A percentile compares a stretch with the other conserved stretches of the same genome.
These are phyloP conservation scores for Crotalus viridis DNA, from an alignment of 2,113 vertebrate species.

Conservation along the genomic window DNA sequence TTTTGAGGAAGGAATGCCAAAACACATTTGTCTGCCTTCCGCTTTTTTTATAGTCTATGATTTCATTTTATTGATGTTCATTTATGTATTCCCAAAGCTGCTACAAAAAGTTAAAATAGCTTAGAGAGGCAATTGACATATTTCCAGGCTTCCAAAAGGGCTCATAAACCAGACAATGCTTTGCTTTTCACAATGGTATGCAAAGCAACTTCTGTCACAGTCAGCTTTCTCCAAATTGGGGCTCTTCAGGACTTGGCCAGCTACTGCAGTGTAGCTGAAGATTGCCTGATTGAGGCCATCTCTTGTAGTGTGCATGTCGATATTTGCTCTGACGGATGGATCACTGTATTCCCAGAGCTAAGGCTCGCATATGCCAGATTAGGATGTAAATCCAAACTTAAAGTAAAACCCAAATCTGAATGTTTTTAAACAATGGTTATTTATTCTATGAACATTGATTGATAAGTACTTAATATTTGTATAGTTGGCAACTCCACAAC, in stretches of 20 bases:
- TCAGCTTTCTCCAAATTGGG: neutral
- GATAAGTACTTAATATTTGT: neutral
- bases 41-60: neutral
- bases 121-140: neutral
- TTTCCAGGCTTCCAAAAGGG: neutral
- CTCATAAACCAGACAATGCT: neutral
- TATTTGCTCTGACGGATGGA: neutral
- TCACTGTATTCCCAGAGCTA: neutral
- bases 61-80: constrained; percentile 28
- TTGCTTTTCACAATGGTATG: neutral
- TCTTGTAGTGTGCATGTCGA: neutral
- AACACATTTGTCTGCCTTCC: neutral
- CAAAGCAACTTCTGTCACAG: neutral
- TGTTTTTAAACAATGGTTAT: neutral
- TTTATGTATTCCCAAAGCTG: constrained; percentile 3
- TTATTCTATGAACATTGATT: neutral
- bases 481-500: neutral
- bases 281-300: neutral
- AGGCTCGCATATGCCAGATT: neutral
- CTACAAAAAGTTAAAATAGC: neutral
- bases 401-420: neutral
- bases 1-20: neutral
- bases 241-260: neutral
- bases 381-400: neutral
- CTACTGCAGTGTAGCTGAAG: neutral